phyloP scores from a whole-genome alignment of 2,797 vertebrate species.

The Uromys caudimaculatus region DNA sequence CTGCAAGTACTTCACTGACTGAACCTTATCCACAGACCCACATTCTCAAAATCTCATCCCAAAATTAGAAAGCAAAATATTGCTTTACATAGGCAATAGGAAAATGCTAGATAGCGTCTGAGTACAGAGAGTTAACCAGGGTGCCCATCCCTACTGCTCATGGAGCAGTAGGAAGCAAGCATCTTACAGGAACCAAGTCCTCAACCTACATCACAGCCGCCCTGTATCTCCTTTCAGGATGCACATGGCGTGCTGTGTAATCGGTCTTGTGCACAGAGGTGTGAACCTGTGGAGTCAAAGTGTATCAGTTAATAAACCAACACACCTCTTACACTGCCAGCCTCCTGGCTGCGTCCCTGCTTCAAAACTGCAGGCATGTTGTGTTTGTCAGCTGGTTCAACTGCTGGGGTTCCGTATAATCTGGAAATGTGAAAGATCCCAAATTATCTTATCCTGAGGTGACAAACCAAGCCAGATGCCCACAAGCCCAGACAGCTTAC shows the following conservation, averaged over 20 bases:
- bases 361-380: not conserved
- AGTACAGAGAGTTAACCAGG: not conserved
- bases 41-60: not conserved
- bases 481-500: conserved; percentile 76
- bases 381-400: conserved; percentile 73
- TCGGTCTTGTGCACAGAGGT: conserved; percentile 49
- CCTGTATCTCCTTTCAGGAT: not conserved
- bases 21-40: not conserved
- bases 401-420: conserved; percentile 53
- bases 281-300: conserved; percentile 71
- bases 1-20: not conserved
- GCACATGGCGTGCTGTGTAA: not conserved
- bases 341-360: not conserved
- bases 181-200: not conserved
- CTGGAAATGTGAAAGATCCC: conserved; percentile 78
- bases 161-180: not conserved
- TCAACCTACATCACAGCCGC: not conserved
- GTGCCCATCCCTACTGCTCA: not conserved
- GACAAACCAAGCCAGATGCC: conserved; percentile 53
- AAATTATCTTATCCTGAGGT: conserved; percentile 76
- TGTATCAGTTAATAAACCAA: conserved; percentile 66
- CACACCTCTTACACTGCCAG: not conserved
- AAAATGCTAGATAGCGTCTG: not conserved
- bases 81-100: not conserved
- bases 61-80: not conserved